Evolutionary conservation across 2,113 vertebrate species (phyloP).

Genomic region (Ursus arctos): DNA sequence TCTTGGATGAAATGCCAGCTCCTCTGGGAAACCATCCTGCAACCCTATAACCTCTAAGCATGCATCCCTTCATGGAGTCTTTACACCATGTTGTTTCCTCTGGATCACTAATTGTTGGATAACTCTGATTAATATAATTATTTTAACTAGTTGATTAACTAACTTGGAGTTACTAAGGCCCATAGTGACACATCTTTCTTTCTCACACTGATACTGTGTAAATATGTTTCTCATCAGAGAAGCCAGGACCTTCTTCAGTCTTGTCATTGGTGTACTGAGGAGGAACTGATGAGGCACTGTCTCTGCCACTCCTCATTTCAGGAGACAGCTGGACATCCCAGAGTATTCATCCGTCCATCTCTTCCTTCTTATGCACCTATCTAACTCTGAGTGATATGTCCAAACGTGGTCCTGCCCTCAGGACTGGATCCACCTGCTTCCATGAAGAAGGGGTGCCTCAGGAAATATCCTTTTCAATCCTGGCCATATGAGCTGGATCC

Average conservation of each 20-base stretch:
- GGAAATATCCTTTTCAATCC: neutral
- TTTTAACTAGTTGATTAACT: neutral
- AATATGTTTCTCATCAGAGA: neutral
- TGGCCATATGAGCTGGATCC: neutral
- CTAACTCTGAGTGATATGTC: neutral
- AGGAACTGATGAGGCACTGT: neutral
- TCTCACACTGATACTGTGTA: neutral
- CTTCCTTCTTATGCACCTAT: neutral
- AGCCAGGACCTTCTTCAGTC: neutral
- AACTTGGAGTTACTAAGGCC: neutral
- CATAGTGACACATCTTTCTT: neutral
- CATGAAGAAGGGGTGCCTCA: neutral
- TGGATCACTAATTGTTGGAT: neutral
- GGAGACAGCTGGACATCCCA: neutral
- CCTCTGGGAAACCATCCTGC: neutral
- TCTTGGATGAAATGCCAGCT: neutral
- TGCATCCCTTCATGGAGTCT: neutral
- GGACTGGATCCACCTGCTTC: neutral
- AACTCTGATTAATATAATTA: conserved; percentile 14
- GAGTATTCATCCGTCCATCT: neutral
- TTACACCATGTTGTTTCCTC: neutral
- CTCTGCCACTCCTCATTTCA: neutral
- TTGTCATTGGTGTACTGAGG: neutral
- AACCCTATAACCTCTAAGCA: neutral
- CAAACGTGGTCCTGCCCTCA: neutral